phyloP scores from a whole-genome alignment of 2,797 vertebrate species.

The Cygnus olor region DNA sequence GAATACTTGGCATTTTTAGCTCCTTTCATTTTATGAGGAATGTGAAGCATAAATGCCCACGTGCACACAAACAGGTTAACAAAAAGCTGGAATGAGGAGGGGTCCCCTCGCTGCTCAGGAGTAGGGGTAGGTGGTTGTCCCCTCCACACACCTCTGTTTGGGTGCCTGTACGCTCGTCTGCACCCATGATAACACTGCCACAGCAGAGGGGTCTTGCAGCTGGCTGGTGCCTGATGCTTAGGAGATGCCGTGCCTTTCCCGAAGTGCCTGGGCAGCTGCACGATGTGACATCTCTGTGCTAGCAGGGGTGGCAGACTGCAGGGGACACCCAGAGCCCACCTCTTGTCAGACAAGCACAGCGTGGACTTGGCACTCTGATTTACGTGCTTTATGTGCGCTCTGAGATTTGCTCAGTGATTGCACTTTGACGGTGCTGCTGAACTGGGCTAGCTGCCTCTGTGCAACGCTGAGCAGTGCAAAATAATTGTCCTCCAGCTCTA shows the following conservation, averaged over 20 bases:
- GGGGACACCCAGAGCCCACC: not conserved
- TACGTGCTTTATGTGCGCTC: not conserved
- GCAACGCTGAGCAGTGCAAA: not conserved
- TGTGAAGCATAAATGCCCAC: accelerated
- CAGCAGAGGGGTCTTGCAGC: not conserved
- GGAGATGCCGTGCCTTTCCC: not conserved
- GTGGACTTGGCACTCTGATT: not conserved
- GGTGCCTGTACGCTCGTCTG: not conserved
- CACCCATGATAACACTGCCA: not conserved
- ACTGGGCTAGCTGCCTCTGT: not conserved
- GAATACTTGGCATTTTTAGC: not conserved
- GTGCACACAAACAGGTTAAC: not conserved
- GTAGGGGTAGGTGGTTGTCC: not conserved
- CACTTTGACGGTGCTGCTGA: not conserved
- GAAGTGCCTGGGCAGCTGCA: accelerated
- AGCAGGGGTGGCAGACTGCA: not conserved
- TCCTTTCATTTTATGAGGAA: accelerated
- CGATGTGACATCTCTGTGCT: accelerated
- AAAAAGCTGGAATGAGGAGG: accelerated
- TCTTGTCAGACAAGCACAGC: not conserved
- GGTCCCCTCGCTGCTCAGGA: not conserved
- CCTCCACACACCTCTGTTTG: accelerated
- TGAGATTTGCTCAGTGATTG: not conserved
- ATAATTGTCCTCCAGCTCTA: not conserved
- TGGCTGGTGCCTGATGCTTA: not conserved